Conservation (phyloP, 2,797 vertebrate genomes). For the Vireo griseus region DNA sequence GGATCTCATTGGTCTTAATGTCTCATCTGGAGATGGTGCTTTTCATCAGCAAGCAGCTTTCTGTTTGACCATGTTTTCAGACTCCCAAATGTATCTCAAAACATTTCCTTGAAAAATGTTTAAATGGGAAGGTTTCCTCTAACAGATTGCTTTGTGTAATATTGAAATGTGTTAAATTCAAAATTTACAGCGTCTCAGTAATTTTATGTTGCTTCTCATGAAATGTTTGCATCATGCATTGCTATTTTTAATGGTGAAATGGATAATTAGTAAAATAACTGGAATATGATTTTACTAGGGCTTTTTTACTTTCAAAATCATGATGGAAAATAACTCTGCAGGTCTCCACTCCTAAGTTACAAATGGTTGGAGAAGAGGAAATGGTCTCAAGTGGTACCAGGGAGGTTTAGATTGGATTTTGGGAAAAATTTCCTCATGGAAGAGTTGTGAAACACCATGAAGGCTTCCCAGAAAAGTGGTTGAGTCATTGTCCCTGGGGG, state of each 20-base stretch:
- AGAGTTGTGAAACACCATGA: not conserved
- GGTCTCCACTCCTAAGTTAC: not conserved
- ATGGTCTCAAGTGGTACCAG: not conserved
- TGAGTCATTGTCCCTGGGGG: fast-evolving
- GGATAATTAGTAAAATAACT: not conserved
- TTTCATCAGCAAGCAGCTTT: not conserved
- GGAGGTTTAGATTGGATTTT: not conserved
- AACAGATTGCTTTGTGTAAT: not conserved
- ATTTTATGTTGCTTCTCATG: not conserved
- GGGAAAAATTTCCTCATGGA: not conserved
- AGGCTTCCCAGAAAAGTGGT: not conserved
- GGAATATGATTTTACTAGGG: not conserved
- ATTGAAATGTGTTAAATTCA: not conserved
- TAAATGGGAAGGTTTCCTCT: not conserved
- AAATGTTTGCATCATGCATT: not conserved
- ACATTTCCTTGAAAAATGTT: not conserved
- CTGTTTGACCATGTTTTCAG: not conserved
- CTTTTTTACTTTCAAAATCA: not conserved
- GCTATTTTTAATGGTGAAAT: not conserved
- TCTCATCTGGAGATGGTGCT: not conserved
- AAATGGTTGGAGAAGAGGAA: not conserved
- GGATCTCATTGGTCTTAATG: not conserved
- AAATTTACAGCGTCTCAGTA: not conserved
- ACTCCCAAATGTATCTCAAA: not conserved
- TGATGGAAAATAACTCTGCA: not conserved